Evolutionary conservation across 2,888 invertebrate genomes (phyloP).

Genomic region (Subacronicta megacephala): DNA sequence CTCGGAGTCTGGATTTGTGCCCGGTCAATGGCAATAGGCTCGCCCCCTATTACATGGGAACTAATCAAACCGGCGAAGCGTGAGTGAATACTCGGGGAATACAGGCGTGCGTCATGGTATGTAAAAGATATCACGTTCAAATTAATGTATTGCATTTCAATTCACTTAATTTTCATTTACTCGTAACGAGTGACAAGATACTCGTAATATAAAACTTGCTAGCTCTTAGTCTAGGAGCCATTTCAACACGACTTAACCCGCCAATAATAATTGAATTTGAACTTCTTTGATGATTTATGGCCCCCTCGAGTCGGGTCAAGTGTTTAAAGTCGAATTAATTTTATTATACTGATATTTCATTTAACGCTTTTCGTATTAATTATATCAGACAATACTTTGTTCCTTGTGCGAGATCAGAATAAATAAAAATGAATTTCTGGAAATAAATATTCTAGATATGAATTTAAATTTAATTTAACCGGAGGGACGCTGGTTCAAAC

Average conservation of each 20-base stretch:
- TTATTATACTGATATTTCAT: conserved; percentile 25
- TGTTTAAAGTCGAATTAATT: conserved; percentile 36
- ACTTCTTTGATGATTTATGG: conserved; percentile 32
- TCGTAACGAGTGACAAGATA: neutral
- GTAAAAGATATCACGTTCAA: no score
- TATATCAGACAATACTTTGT: conserved; percentile 19
- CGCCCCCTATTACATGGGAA: no score
- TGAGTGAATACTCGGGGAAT: no score
- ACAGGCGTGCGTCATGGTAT: no score
- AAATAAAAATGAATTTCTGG: neutral
- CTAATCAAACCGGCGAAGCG: no score
- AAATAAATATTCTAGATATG: no score
- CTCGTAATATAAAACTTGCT: neutral
- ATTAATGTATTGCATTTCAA: no score
- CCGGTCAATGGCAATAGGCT: no score
- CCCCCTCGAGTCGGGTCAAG: conserved; percentile 16
- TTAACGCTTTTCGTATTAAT: conserved; percentile 34
- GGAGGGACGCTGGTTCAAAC: no score
- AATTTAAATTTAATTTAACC: no score
- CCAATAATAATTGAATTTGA: conserved; percentile 41
- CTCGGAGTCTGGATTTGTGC: no score
- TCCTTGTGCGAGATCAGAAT: neutral
- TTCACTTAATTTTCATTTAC: no score
- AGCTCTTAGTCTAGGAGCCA: conserved; percentile 11
- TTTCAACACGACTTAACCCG: conserved; percentile 26